Evolutionary conservation across 37 sponge, comb jelly and placozoan species (phyloP).

Genomic region (Theonella swinhoei): DNA sequence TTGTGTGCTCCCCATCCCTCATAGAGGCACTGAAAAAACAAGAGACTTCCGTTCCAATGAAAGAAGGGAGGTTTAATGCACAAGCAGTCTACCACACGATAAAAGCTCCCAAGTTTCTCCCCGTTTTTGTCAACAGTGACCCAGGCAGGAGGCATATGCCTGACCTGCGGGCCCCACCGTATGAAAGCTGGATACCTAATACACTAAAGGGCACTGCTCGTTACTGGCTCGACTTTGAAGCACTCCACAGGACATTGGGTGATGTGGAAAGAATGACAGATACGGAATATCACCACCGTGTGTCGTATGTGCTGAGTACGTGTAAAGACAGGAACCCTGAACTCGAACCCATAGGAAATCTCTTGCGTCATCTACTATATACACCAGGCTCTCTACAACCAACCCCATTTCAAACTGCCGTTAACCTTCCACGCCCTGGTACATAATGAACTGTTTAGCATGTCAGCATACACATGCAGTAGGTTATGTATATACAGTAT

Average conservation of each 20-base stretch:
- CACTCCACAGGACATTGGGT: neutral
- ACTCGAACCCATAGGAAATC: too few relatives aligned
- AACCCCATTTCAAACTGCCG: too few relatives aligned
- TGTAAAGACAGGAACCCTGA: too few relatives aligned
- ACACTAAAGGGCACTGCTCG: neutral
- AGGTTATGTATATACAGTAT: too few relatives aligned
- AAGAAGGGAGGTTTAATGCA: constrained; percentile 5
- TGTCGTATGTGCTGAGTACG: too few relatives aligned
- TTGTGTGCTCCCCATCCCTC: constrained; percentile 29
- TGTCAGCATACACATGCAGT: too few relatives aligned
- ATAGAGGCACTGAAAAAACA: neutral
- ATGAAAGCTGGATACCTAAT: constrained; percentile 11
- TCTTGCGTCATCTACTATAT: too few relatives aligned
- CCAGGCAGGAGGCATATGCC: neutral
- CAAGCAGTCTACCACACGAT: constrained; percentile 15
- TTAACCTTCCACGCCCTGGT: too few relatives aligned
- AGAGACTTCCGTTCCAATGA: constrained; percentile 9
- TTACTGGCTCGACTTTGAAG: constrained; percentile 5
- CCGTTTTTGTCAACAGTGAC: constrained; percentile 38
- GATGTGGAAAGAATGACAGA: neutral
- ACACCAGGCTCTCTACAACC: too few relatives aligned
- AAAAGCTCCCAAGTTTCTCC: constrained; percentile 20
- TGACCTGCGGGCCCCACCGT: neutral
- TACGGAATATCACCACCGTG: neutral
- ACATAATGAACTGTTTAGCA: too few relatives aligned